Evolutionary conservation across 2,113 vertebrate genomes (phyloP), one percentile per base, ranked within the genome.

Genomic region (Sporophila hypoxantha): DNA sequence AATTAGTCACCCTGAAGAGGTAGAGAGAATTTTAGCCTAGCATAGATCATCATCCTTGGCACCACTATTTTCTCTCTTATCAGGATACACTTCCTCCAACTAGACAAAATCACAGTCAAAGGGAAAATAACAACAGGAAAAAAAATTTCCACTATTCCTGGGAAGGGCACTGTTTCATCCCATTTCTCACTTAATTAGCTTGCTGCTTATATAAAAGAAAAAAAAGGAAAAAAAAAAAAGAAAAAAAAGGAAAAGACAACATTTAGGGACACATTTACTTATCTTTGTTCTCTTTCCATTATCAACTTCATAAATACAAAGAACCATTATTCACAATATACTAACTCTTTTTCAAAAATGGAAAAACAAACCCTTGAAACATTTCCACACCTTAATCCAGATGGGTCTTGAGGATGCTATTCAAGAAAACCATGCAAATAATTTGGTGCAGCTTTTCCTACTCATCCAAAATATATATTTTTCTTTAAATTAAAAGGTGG

Each of bases 301-400:
- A 95, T 94, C 90, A 94, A 95, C 88, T 96, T 95, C 94, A 97
- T 97, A 97, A 97, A 97, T 97, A 97, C 91, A 96, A 97, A 96
- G 95, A 96, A 96, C 94, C 95, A 96, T 97, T 97, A 97, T 97
- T 97, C 97, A 97, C 96, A 97, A 97, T 94, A 96, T 97, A 96
- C 94, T 89, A 96, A 89, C 94, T 95, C 94, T 95, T 93, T 87
- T 91, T 92, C 87, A 95, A 92, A 94, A 83, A 91, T 88, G 94
- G 95, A 96, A 95, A 96, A 93, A 83, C 94, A 96, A 96, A 95
- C 74, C 93, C 93, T 90, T 91, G 88, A 95, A 95, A 95, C 89
- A 94, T 95, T 92, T 96, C 92, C 88, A 95, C 90, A 94, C 49
- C 88, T 95, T 93, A 94, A 69, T 92, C 88, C 91, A 92, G 94